Percentiles rank a stretch among this genome's conserved stretches.
Evolutionary conservation across 2,797 vertebrate species (phyloP).

Genomic region (Lagocephalus sceleratus): DNA sequence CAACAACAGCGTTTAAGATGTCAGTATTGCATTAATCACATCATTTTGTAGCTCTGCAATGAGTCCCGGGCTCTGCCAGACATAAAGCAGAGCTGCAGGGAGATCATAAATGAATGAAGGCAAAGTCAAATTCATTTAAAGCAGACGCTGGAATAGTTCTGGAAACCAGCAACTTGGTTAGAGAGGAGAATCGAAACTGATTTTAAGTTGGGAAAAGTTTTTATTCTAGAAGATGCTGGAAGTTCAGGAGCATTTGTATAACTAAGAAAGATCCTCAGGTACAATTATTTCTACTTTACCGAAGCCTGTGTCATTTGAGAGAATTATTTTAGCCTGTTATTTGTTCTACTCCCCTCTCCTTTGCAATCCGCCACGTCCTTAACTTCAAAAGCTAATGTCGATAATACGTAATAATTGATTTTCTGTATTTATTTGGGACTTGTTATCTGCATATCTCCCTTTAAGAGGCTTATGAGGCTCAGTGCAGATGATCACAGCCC

Average conservation of each 20-base stretch:
- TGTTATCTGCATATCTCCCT: constrained; percentile 42
- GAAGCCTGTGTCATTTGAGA: constrained; percentile 15
- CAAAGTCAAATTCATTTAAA: constrained; percentile 28
- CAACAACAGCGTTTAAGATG: constrained; percentile 10
- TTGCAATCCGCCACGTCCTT: constrained; percentile 3
- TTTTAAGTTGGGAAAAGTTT: background rate
- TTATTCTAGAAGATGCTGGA: constrained; percentile 25
- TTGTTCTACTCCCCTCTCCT: constrained; percentile 10
- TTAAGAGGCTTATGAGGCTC: constrained; percentile 61
- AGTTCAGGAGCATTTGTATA: constrained; percentile 15
- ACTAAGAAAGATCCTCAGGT: constrained; percentile 43
- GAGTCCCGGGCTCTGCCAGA: constrained; percentile 41
- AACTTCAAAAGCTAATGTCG: constrained; percentile 12
- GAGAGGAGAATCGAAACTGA: no score
- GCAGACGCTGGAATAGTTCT: constrained; percentile 11
- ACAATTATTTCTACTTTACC: constrained; percentile 21
- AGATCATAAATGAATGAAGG: constrained; percentile 37
- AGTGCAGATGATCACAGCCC: constrained; percentile 24
- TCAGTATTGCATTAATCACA: constrained; percentile 18
- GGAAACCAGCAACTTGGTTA: no score
- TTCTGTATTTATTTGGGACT: constrained; percentile 13
- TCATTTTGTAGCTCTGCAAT: constrained; percentile 38
- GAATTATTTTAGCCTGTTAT: constrained; percentile 7
- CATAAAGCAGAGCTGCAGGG: constrained; percentile 27
- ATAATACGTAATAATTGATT: constrained; percentile 28